Base-by-base conservation (phyloP, 2,797 vertebrate genomes). In the Pteropus rufus region DNA sequence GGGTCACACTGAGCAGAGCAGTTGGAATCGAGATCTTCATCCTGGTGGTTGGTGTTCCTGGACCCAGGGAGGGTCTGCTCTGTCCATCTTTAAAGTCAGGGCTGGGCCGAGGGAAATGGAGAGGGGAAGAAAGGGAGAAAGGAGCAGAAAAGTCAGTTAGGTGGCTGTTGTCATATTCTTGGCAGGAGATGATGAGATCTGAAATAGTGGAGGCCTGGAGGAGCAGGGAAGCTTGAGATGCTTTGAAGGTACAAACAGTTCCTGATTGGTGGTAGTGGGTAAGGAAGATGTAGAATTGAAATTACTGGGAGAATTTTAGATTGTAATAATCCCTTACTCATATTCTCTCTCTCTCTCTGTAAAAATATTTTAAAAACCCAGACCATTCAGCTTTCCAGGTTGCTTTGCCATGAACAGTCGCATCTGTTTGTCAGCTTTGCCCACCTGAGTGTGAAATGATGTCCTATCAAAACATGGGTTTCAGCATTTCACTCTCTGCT, bases 401-500 rank as follows among this genome's bases (percentile, higher is more conserved):
- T 76, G 64, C 97, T 93, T 79, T 88, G 95, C 96, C 54, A 41
- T 2, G 26, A 97, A 90, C 84, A 72, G 69, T 93, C 8, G 3
- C 49, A 10, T 64, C 24, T 84, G 93, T 97, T 93, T 89, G 93
- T 97, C 96, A 94, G 94, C 97, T 98, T 97, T 97, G 97, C 94
- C 93, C 97, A 96, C 97, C 97, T 97, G 96, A 96, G 97, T 98
- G 98, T 97, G 97, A 98, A 98, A 97, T 92, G 97, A 92, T 97
- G 96, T 90, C 93, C 92, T 93, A 1, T 94, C 93, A 96, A 96
- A 98, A 95, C 97, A 93, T 14, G 60, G 12, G 89, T 75, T 93
- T 94, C 96, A 95, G 97, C 89, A 7, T 95, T 93, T 93, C 95
- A 41, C 91, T 95, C 76, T 91, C 96, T 49, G 89, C 96, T 80